These are phyloP conservation scores for Argynnis bischoffii DNA, from an alignment of 2,888 invertebrate genomes.

Conservation along the genomic window DNA sequence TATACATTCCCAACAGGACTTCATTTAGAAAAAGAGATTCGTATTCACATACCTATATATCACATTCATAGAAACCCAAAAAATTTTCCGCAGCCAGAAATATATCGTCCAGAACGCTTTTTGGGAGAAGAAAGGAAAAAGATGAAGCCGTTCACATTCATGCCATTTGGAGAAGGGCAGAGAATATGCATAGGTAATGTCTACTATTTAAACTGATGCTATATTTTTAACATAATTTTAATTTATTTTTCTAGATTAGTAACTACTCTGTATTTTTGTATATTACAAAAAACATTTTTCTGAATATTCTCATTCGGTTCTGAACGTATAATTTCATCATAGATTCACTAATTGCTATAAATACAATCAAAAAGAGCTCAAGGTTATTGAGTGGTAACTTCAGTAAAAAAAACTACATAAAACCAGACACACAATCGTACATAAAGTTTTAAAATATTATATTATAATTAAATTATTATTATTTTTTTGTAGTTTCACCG, in stretches of 20 bases:
- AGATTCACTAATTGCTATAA: too few relatives aligned
- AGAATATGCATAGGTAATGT: conserved; percentile 63
- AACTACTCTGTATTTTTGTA: too few relatives aligned
- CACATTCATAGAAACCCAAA: conserved; percentile 57
- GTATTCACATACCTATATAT: conserved; percentile 61
- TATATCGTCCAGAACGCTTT: conserved; percentile 61
- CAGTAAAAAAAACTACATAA: too few relatives aligned
- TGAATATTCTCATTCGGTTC: too few relatives aligned
- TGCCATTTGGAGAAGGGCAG: conserved; percentile 69
- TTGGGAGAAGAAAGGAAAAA: conserved; percentile 49
- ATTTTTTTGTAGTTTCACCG: not conserved
- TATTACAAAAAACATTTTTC: too few relatives aligned
- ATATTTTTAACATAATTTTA: not conserved
- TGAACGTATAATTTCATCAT: too few relatives aligned
- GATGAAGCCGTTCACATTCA: conserved; percentile 57
- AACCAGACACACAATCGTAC: too few relatives aligned
- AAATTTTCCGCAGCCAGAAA: conserved; percentile 59
- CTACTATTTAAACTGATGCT: not conserved
- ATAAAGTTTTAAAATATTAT: too few relatives aligned
- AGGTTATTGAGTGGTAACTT: too few relatives aligned
- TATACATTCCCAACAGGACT: conserved; percentile 58
- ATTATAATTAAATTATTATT: too few relatives aligned
- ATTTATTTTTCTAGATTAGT: not conserved
- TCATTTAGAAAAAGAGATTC: conserved; percentile 56
- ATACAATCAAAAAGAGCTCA: too few relatives aligned